A percentile compares a stretch with the other conserved stretches of the same genome.
These are phyloP conservation scores for Dendroctonus ponderosae DNA, from an alignment of 1,140 invertebrate species.

Conservation along the genomic window DNA sequence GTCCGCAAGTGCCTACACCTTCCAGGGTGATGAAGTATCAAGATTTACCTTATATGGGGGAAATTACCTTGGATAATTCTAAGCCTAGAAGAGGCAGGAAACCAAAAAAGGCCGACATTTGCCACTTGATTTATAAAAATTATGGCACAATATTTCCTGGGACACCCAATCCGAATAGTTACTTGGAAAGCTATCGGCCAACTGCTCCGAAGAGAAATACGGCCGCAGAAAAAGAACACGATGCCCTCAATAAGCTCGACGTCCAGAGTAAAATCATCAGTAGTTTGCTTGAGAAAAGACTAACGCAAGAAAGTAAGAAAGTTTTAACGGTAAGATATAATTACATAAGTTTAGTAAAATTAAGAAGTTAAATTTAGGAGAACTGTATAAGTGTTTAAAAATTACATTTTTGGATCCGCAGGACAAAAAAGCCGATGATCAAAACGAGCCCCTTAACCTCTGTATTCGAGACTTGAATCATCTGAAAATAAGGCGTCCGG, in stretches of 20 bases:
- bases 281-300: constrained; percentile 65
- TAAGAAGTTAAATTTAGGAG: background rate
- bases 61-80: constrained; percentile 83
- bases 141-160: constrained; percentile 81
- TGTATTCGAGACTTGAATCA: constrained; percentile 73
- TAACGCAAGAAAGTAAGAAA: constrained; percentile 63
- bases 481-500: constrained; percentile 61
- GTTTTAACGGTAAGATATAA: constrained; percentile 17
- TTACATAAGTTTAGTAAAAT: background rate
- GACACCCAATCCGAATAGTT: constrained; percentile 58
- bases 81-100: constrained; percentile 80
- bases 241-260: constrained; percentile 53
- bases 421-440: constrained; percentile 43
- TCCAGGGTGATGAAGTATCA: constrained; percentile 67
- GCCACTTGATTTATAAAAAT: constrained; percentile 87
- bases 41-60: constrained; percentile 87
- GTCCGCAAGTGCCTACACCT: constrained; percentile 45
- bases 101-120: constrained; percentile 87
- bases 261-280: constrained; percentile 70
- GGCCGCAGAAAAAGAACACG: constrained; percentile 37
- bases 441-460: constrained; percentile 79
- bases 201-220: constrained; percentile 41
- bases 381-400: background rate
- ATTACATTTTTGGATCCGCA: constrained; percentile 3
- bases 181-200: constrained; percentile 45